Percentiles rank a stretch among this genome's conserved stretches.
These are phyloP conservation scores for Semaprochilodus insignis DNA, from an alignment of 2,797 vertebrate species.

Conservation along the genomic window DNA sequence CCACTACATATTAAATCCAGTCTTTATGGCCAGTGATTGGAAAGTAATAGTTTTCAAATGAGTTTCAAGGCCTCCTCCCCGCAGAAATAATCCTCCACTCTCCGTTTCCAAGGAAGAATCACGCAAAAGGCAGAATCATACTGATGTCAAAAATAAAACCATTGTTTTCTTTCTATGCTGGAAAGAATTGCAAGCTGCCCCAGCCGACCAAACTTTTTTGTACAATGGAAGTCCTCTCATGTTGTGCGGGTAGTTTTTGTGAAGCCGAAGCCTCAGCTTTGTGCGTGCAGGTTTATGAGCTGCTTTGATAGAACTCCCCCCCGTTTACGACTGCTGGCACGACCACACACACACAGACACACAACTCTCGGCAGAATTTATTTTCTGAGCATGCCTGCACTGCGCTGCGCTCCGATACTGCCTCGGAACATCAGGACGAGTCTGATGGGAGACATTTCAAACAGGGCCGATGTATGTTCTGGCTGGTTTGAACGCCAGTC, in stretches of 20 bases:
- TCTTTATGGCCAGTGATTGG: constrained; percentile 61
- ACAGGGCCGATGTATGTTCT: constrained; percentile 60
- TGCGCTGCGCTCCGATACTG: constrained; percentile 48
- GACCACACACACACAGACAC: constrained; percentile 45
- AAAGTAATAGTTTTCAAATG: constrained; percentile 65
- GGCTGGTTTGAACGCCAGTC: constrained; percentile 62
- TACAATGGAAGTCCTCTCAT: constrained; percentile 40
- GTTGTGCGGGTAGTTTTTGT: constrained; percentile 30
- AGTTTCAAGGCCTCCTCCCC: constrained; percentile 57
- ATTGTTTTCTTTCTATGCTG: constrained; percentile 34
- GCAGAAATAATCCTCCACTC: constrained; percentile 49
- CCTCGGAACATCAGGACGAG: constrained; percentile 57
- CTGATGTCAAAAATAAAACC: constrained; percentile 22
- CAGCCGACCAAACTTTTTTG: constrained; percentile 26
- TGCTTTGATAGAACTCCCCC: constrained; percentile 60
- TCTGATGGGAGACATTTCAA: constrained; percentile 67
- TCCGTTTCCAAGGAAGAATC: constrained; percentile 29
- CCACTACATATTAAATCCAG: constrained; percentile 59
- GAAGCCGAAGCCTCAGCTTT: constrained; percentile 50
- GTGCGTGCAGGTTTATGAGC: constrained; percentile 58
- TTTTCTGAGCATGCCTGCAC: constrained; percentile 59
- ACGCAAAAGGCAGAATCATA: background rate
- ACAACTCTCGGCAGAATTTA: constrained; percentile 56
- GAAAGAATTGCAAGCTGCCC: constrained; percentile 42
- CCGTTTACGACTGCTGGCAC: constrained; percentile 54